Evolutionary conservation across 2,797 vertebrate species (phyloP).

Genomic region (Myiotriccus ornatus): DNA sequence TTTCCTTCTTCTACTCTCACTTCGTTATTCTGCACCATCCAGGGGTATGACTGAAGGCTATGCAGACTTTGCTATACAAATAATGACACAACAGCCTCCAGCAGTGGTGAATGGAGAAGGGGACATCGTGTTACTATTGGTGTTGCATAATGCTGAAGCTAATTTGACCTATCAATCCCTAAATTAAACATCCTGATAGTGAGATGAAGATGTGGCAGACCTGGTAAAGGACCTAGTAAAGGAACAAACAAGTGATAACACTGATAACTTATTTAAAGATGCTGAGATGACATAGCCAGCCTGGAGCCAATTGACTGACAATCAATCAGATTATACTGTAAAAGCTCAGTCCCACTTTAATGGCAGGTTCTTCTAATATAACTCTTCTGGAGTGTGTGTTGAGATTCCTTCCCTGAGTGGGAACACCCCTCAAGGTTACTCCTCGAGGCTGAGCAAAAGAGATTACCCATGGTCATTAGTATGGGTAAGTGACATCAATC

Average conservation of each 20-base stretch:
- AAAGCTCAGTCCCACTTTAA: background rate
- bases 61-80: background rate
- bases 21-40: background rate
- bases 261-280: background rate
- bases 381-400: fast-evolving
- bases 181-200: background rate
- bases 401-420: background rate
- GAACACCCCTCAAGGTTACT: background rate
- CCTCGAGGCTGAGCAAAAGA: background rate
- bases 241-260: background rate
- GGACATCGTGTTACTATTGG: background rate
- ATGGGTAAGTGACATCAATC: background rate
- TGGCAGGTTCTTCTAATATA: background rate
- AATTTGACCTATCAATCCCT: background rate
- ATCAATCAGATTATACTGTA: background rate
- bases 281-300: background rate
- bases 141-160: background rate
- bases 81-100: background rate
- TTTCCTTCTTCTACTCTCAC: background rate
- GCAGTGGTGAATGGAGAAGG: background rate
- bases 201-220: background rate
- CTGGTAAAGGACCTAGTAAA: background rate
- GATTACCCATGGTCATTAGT: background rate
- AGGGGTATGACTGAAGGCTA: background rate
- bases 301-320: background rate